Evolutionary conservation across 2,113 vertebrate species (phyloP), one percentile per base, ranked within the genome.

Genomic region (Bubalus kerabau): DNA sequence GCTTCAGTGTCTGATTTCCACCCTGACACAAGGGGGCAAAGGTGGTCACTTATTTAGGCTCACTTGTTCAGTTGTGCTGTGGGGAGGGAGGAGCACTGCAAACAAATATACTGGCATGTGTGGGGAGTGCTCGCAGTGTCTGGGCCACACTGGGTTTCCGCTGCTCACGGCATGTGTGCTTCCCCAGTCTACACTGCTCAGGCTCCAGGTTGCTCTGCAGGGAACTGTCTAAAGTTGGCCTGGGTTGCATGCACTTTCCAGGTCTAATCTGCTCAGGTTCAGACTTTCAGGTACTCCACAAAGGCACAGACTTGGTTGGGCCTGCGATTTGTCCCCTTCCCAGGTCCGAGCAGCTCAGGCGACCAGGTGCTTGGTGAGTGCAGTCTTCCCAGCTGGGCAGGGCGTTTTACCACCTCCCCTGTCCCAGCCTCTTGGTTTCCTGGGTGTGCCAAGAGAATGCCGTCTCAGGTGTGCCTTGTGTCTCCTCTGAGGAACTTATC

Each of bases 391-490:
- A 40, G 67, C 5, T 71, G n/a, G 67, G 36, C 21, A 2, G 19
- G 36, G 10, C 10, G 0, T 40, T 36, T 71, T 12, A 36, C 23
- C 9, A 71, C 67, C 10, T 40, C n/a, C 67, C n/a, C 19, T 2
- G 19, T 36, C 21, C 10, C 67, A 36, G n/a, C 9, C 9, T 11
- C 67, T 71, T 71, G n/a, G 67, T 71, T 71, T 71, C 67, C 67
- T 3, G 17, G 67, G n/a, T 71, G 5, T 1, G 5, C 9, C 10
- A 2, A 1, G 2, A 71, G n/a, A 36, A 17, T 1, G 0, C n/a
- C 0, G 0, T 71, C 67, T 71, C 19, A 12, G 2, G 19, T 71
- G n/a, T 71, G 19, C 67, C 5, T 0, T 36, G n/a, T 71, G n/a
- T 36, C 67, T 71, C n/a, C 67, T 23, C 67, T 71, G 19, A 4